A percentile compares a stretch with the other conserved stretches of the same genome.
Evolutionary conservation across 2,113 vertebrate genomes (phyloP).

Genomic region (Cyanoderma ruficeps): DNA sequence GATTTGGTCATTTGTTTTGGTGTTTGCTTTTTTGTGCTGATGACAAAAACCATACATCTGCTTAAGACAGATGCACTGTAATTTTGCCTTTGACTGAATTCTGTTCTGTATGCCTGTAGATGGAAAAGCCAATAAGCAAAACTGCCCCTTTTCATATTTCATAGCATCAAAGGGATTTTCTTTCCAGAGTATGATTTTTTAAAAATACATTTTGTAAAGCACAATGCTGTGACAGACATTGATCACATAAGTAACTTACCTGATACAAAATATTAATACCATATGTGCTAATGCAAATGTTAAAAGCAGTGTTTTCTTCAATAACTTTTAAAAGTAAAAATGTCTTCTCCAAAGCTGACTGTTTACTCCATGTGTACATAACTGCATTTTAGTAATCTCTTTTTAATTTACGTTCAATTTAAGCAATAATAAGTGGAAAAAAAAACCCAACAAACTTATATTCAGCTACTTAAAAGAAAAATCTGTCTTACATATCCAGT

Average conservation of each 20-base stretch:
- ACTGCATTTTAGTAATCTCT: not conserved
- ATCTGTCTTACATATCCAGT: not conserved
- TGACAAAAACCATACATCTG: conserved; percentile 13
- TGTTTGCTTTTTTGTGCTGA: conserved; percentile 16
- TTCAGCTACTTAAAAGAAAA: not conserved
- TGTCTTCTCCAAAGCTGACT: not conserved
- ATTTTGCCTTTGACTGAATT: conserved; percentile 45
- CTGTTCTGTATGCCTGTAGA: not conserved
- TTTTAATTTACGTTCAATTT: not conserved
- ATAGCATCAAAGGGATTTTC: not conserved
- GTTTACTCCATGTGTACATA: not conserved
- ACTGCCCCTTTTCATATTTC: conserved; percentile 13
- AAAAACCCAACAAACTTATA: not conserved
- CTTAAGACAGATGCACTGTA: conserved; percentile 35
- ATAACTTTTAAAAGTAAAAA: not conserved
- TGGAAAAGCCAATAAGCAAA: conserved; percentile 12
- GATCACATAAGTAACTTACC: not conserved
- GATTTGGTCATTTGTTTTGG: conserved; percentile 38
- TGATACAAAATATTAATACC: not conserved
- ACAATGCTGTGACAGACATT: not conserved
- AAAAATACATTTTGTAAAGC: not conserved
- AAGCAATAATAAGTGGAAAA: not conserved
- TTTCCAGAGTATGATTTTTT: not conserved
- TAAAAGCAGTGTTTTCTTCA: not conserved
- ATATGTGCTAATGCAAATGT: not conserved